Evolutionary conservation across 2,113 vertebrate species (phyloP).

Genomic region (Syngnathus scovelli): DNA sequence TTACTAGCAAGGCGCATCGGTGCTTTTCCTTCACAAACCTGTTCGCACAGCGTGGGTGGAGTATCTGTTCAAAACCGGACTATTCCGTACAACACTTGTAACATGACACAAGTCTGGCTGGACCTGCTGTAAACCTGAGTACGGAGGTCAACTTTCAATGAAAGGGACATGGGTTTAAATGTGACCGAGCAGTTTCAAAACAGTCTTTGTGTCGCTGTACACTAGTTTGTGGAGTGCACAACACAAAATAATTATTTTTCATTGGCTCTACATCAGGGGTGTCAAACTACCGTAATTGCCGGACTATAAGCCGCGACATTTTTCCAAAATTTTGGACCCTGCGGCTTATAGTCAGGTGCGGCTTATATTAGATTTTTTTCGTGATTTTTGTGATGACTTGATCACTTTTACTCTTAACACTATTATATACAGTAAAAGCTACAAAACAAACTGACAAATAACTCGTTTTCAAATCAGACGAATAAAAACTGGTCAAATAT

Average conservation of each 20-base stretch:
- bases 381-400: too few relatives aligned
- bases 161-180: conserved; percentile 21
- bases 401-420: too few relatives aligned
- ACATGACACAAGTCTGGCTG: conserved; percentile 52
- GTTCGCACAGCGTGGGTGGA: conserved; percentile 47
- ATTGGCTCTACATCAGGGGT: too few relatives aligned
- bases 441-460: too few relatives aligned
- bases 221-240: not conserved
- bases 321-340: too few relatives aligned
- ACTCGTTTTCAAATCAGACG: too few relatives aligned
- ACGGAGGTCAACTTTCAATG: conserved; percentile 24
- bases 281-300: too few relatives aligned
- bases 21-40: conserved; percentile 1
- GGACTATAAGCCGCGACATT: too few relatives aligned
- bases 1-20: conserved; percentile 29
- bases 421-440: too few relatives aligned
- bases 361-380: too few relatives aligned
- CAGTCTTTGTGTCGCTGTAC: conserved; percentile 19
- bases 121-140: conserved; percentile 47
- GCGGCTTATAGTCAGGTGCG: too few relatives aligned
- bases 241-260: not conserved
- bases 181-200: conserved; percentile 25
- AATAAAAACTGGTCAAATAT: too few relatives aligned
- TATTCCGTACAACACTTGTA: conserved; percentile 42
- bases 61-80: conserved; percentile 26